These are phyloP conservation scores for Microchrysa polita DNA, from an alignment of 2,888 invertebrate species.

Conservation along the genomic window DNA sequence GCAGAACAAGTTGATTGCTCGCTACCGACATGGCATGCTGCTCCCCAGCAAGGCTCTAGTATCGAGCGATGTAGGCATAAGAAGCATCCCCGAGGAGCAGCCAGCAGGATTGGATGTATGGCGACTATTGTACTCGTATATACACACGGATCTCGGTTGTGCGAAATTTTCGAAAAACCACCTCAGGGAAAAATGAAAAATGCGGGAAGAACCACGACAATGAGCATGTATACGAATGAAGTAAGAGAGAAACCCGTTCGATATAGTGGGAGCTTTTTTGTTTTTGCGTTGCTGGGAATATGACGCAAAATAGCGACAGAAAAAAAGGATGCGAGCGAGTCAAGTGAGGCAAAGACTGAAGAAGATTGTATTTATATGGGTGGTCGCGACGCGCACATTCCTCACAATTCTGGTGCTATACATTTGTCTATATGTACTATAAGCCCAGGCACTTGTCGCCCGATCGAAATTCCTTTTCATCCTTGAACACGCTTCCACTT, in stretches of 20 bases:
- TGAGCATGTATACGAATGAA: background rate
- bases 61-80: background rate
- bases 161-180: constrained; percentile 30
- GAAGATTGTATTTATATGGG: background rate
- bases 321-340: too few species aligned
- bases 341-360: too few species aligned
- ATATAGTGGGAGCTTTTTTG: constrained; percentile 25
- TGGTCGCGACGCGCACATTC: constrained; percentile 8
- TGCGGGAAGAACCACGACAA: constrained; percentile 4
- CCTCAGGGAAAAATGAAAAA: constrained; percentile 24
- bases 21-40: background rate
- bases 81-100: background rate
- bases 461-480: constrained; percentile 37
- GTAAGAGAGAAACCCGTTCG: constrained; percentile 13
- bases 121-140: too few species aligned
- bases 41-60: background rate
- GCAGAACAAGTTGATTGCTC: too few species aligned
- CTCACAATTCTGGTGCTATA: background rate
- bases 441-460: constrained; percentile 24
- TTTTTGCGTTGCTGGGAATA: constrained; percentile 1
- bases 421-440: too few species aligned
- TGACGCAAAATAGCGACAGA: background rate
- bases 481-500: constrained; percentile 23
- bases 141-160: background rate
- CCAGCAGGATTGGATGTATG: background rate